Evolutionary conservation across 1,140 invertebrate genomes (phyloP), one percentile per base, ranked within the genome.

Genomic region (Halyomorpha halys): DNA sequence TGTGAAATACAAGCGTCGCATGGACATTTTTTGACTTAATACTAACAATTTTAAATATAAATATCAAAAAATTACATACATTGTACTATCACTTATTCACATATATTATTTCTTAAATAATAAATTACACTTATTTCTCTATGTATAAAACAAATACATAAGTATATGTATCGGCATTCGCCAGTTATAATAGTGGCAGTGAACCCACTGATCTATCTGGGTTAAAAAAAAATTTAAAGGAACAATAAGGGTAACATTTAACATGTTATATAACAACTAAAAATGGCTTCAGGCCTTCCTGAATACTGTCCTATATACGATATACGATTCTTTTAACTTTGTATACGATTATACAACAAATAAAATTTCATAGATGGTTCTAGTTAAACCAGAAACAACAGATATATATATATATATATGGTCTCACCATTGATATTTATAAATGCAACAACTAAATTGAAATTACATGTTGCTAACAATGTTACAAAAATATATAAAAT

Each of bases 191-290:
- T 49, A 49, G 21, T 49, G 47, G 47, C 47, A 49, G 47, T 49
- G 47, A 49, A 19, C 47, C 47, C 47, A 49, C 21, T 49, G 47
- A 49, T 49, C 21, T n/a, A 21, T 8, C n/a, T 49, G 47, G 47
- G 47, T 39, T 19, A 21, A 19, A 11, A 3, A 47, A 21, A 9
- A 11, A 4, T 49, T 49, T 18, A 49, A 49, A 49, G 47, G 47
- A 49, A 49, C 47, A 21, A 49, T 49, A 19, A 18, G 47, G 47
- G 47, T 49, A 49, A 49, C 47, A 49, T 49, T 49, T 49, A 49
- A 21, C 21, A 49, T 21, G 47, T 19, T 19, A 49, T 19, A 49
- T 49, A 18, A 18, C n/a, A 49, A 18, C n/a, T 49, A 19, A 21
- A 49, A n/a, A 49, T 49, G n/a, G n/a, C 47, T 49, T 19, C 47